A percentile compares a stretch with the other conserved stretches of the same genome.
These are phyloP conservation scores for Ptilodon capucinus DNA, from an alignment of 2,888 invertebrate genomes.

Conservation along the genomic window DNA sequence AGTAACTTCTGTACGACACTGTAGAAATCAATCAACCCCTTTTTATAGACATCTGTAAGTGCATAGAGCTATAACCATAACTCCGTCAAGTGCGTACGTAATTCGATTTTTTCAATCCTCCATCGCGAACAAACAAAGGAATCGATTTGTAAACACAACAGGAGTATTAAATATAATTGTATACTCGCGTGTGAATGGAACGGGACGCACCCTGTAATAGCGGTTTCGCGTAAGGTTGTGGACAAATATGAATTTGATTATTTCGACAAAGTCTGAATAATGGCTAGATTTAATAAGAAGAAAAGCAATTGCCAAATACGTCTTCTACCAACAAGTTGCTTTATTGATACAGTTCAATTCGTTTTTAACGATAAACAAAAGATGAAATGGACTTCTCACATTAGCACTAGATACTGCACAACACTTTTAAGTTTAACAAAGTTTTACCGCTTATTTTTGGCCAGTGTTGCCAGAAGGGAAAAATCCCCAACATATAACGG, in stretches of 20 bases:
- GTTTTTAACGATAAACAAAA: too few relatives aligned
- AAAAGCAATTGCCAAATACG: too few relatives aligned
- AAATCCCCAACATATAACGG: too few relatives aligned
- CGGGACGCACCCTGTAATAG: slow-evolving; percentile 17
- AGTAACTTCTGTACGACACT: neutral
- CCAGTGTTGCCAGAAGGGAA: too few relatives aligned
- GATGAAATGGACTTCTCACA: too few relatives aligned
- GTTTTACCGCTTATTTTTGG: too few relatives aligned
- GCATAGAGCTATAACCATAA: slow-evolving; percentile 25
- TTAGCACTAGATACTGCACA: too few relatives aligned
- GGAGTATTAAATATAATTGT: slow-evolving; percentile 34
- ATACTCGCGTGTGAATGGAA: slow-evolving; percentile 28
- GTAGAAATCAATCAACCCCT: slow-evolving; percentile 10
- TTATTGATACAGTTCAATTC: too few relatives aligned
- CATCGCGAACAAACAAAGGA: slow-evolving; percentile 18
- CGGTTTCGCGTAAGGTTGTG: neutral
- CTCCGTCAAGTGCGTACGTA: slow-evolving; percentile 14
- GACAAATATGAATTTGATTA: neutral
- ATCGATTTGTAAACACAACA: slow-evolving; percentile 39
- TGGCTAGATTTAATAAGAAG: neutral
- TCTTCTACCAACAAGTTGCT: too few relatives aligned
- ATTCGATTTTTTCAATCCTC: slow-evolving; percentile 27
- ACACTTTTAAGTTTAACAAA: too few relatives aligned
- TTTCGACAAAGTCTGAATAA: neutral
- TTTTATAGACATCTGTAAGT: slow-evolving; percentile 11